Evolutionary conservation across 2,888 invertebrate genomes (phyloP).

Genomic region (Pyrochroa serraticornis): DNA sequence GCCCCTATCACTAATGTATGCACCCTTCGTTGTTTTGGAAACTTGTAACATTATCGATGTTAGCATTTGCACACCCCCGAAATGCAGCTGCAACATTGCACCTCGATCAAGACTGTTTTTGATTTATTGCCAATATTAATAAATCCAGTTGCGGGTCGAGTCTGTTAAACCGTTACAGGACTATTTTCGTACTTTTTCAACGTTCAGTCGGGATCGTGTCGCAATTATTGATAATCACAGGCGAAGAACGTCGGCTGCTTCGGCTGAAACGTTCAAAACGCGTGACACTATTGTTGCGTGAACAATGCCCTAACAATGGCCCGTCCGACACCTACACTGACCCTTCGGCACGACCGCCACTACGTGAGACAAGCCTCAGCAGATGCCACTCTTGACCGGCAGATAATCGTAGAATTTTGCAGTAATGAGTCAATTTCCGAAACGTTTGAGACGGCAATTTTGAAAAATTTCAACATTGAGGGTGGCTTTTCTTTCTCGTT

Average conservation of each 20-base stretch:
- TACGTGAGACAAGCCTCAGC: no score
- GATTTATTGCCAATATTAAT: conserved; percentile 3
- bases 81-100: neutral
- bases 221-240: conserved; percentile 6
- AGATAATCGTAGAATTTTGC: neutral
- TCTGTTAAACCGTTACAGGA: neutral
- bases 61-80: neutral
- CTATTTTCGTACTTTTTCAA: neutral
- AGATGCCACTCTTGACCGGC: no score
- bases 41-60: no score
- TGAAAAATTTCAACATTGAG: no score
- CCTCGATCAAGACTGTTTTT: neutral
- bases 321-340: conserved; percentile 20
- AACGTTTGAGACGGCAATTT: conserved; percentile 2
- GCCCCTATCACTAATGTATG: neutral
- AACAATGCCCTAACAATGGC: conserved; percentile 4
- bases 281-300: conserved; percentile 20
- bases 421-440: conserved; percentile 1
- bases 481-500: no score
- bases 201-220: neutral
- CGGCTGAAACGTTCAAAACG: conserved; percentile 5
- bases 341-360: conserved; percentile 9
- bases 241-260: neutral
- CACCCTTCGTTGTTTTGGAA: neutral
- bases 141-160: neutral